Conservation (phyloP, 1,140 invertebrate species). For the Metaphire vulgaris region DNA sequence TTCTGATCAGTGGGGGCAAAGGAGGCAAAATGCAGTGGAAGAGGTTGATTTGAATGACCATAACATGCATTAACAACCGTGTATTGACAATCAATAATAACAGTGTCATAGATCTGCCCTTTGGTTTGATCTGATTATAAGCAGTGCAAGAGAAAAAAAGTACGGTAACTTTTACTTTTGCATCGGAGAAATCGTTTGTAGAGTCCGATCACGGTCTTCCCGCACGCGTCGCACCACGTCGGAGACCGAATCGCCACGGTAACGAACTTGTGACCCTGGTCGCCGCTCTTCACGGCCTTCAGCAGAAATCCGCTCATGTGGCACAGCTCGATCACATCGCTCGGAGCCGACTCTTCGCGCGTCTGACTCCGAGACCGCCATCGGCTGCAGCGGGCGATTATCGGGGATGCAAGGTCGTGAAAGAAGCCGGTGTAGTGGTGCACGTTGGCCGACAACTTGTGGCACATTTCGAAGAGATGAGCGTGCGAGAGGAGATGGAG, state of each 20-base stretch:
- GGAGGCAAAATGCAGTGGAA: too few species aligned
- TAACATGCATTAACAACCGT: too few species aligned
- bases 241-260: conserved; percentile 1
- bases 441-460: not conserved
- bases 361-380: not conserved
- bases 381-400: not conserved
- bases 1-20: too few species aligned
- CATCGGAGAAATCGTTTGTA: conserved; percentile 8
- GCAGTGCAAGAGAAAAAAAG: too few species aligned
- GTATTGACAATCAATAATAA: too few species aligned
- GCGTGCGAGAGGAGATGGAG: not conserved
- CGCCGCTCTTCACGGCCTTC: not conserved
- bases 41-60: too few species aligned
- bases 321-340: not conserved
- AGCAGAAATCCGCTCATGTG: not conserved
- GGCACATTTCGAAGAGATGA: not conserved
- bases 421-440: not conserved
- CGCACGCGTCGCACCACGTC: conserved; percentile 14
- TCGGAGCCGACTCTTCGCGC: not conserved
- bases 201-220: not conserved
- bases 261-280: conserved; percentile 10
- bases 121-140: too few species aligned
- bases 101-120: too few species aligned
- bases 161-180: too few species aligned
- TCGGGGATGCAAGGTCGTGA: not conserved